phyloP scores from a whole-genome alignment of 2,797 vertebrate genomes.

The Sebastes nivosus region DNA sequence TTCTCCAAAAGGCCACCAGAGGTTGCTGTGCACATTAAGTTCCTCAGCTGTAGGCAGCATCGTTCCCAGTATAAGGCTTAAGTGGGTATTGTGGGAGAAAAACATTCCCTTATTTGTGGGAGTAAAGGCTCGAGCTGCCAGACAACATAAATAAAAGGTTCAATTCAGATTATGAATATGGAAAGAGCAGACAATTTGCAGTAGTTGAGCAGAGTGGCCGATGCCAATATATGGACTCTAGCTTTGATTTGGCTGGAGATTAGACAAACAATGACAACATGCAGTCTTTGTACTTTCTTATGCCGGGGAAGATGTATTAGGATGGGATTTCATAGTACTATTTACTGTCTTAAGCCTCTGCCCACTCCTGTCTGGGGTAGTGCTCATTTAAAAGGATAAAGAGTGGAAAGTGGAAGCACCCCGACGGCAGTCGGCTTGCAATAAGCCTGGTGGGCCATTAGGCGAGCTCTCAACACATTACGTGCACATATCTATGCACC shows the following conservation, averaged over 20 bases:
- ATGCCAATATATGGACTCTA: slow-evolving; percentile 35
- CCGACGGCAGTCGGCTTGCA: slow-evolving; percentile 32
- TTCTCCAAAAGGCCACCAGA: slow-evolving; percentile 73
- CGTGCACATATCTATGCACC: slow-evolving; percentile 47
- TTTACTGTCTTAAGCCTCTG: slow-evolving; percentile 47
- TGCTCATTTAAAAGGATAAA: slow-evolving; percentile 55
- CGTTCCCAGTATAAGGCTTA: not conserved
- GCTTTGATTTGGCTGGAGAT: slow-evolving; percentile 51
- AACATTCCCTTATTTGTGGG: slow-evolving; percentile 46
- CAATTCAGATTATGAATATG: slow-evolving; percentile 46
- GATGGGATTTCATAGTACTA: slow-evolving; percentile 35
- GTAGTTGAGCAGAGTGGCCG: not conserved
- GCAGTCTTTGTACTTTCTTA: slow-evolving; percentile 38
- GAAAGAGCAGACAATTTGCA: slow-evolving; percentile 18
- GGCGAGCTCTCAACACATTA: slow-evolving; percentile 54
- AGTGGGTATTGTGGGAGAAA: slow-evolving; percentile 39
- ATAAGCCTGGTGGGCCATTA: slow-evolving; percentile 50
- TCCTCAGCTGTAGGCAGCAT: not conserved
- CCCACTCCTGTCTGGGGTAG: slow-evolving; percentile 36
- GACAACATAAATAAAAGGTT: slow-evolving; percentile 40
- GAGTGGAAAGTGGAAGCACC: slow-evolving; percentile 52
- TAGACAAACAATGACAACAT: slow-evolving; percentile 48
- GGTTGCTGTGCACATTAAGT: slow-evolving; percentile 69
- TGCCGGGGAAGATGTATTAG: slow-evolving; percentile 36
- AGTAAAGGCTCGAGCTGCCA: slow-evolving; percentile 20